Evolutionary conservation across 2,888 invertebrate genomes (phyloP).

Genomic region (Brachyptera risi): DNA sequence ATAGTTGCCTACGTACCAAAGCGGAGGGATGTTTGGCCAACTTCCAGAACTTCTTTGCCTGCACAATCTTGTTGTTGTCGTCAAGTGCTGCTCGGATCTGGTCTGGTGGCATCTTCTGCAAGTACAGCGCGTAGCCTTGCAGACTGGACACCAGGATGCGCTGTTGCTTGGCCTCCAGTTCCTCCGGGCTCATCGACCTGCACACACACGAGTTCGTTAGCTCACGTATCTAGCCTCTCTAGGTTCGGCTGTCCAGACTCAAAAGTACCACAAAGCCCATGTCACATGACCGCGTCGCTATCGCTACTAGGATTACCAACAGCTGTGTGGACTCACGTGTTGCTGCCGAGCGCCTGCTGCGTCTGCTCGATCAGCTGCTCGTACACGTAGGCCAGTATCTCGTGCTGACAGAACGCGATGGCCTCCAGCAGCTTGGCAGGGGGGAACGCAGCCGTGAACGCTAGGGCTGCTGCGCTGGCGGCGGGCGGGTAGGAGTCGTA

Average conservation of each 20-base stretch:
- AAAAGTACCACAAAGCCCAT: too few species aligned
- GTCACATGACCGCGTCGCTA: too few species aligned
- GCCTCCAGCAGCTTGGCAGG: slow-evolving; percentile 71
- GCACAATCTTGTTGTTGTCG: slow-evolving; percentile 53
- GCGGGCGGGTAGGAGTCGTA: slow-evolving; percentile 85
- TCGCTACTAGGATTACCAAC: too few species aligned
- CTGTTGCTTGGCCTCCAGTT: slow-evolving; percentile 65
- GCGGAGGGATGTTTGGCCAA: slow-evolving; percentile 54
- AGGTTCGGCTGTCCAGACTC: too few species aligned
- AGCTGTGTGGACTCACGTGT: too few species aligned
- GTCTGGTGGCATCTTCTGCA: slow-evolving; percentile 52
- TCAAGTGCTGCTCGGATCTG: slow-evolving; percentile 52
- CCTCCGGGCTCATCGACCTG: too few species aligned
- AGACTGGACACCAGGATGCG: slow-evolving; percentile 62
- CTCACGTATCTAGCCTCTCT: too few species aligned
- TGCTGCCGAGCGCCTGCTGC: too few species aligned
- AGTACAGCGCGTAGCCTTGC: slow-evolving; percentile 59
- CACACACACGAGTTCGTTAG: too few species aligned
- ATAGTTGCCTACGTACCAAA: too few species aligned
- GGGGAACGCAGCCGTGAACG: slow-evolving; percentile 53
- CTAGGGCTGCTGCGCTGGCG: slow-evolving; percentile 62
- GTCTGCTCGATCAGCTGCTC: too few species aligned
- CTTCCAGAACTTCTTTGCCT: slow-evolving; percentile 67
- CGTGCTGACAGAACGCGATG: slow-evolving; percentile 74
- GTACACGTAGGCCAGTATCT: slow-evolving; percentile 66